Conservation (phyloP, 2,888 invertebrate species). For the Philereme vetulata region DNA sequence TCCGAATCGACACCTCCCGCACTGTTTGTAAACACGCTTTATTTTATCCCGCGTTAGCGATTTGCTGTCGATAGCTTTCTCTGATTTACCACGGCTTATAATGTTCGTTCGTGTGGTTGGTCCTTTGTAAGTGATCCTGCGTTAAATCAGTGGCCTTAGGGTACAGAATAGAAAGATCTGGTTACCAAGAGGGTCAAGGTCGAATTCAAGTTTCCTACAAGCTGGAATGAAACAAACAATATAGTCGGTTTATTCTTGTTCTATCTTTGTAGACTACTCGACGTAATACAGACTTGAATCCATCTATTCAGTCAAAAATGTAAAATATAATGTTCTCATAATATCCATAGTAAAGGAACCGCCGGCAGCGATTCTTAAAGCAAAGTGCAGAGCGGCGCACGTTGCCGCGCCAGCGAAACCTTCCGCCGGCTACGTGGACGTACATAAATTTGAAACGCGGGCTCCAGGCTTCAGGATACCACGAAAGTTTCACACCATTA, state of each 20-base stretch:
- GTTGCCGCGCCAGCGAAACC: constrained; percentile 35
- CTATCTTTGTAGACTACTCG: too few relatives aligned
- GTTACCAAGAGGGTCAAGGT: too few relatives aligned
- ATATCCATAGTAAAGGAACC: constrained; percentile 19
- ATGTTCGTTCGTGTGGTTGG: not conserved
- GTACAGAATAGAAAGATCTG: too few relatives aligned
- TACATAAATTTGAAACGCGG: constrained; percentile 66
- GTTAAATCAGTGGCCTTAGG: too few relatives aligned
- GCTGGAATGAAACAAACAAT: too few relatives aligned
- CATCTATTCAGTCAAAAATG: too few relatives aligned
- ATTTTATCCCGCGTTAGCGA: constrained; percentile 17
- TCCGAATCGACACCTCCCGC: constrained; percentile 48
- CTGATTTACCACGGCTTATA: too few relatives aligned
- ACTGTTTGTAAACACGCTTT: constrained; percentile 18
- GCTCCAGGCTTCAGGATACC: constrained; percentile 41
- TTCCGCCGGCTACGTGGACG: constrained; percentile 51
- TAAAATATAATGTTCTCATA: too few relatives aligned
- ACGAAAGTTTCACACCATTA: constrained; percentile 78
- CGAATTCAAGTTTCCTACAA: too few relatives aligned
- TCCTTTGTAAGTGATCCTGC: too few relatives aligned
- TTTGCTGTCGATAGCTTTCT: constrained; percentile 25
- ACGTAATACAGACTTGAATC: too few relatives aligned
- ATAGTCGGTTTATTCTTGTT: too few relatives aligned
- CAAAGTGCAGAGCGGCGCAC: constrained; percentile 22
- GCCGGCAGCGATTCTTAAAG: constrained; percentile 26